Conservation (phyloP, 2,888 invertebrate species). For the Clanis bilineata region DNA sequence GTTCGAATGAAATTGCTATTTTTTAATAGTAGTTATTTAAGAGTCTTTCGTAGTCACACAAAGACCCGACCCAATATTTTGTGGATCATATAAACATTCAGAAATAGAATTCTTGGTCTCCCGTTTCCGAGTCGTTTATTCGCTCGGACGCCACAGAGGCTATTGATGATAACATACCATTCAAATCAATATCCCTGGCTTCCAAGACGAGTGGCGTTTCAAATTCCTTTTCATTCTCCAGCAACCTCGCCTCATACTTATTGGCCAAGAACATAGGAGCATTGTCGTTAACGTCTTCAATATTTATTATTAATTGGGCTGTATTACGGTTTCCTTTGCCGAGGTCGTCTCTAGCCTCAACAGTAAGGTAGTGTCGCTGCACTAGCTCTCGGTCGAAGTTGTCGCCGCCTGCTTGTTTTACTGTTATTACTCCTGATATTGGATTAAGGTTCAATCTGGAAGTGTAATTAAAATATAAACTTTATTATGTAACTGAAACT, state of each 20-base stretch:
- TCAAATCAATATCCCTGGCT: conserved; percentile 92
- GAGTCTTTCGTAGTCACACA: too few relatives aligned
- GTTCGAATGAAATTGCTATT: too few relatives aligned
- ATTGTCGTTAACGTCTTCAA: conserved; percentile 95
- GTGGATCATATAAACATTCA: too few relatives aligned
- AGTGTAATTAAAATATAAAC: conserved; percentile 13
- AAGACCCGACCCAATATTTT: too few relatives aligned
- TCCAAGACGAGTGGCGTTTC: conserved; percentile 89
- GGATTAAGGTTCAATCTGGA: conserved; percentile 90
- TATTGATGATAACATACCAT: conserved; percentile 79
- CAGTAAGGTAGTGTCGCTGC: conserved; percentile 91
- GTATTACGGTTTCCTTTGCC: conserved; percentile 91
- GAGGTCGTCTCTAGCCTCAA: conserved; percentile 94
- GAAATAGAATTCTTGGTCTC: too few relatives aligned
- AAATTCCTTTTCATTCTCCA: conserved; percentile 91
- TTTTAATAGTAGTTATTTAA: too few relatives aligned
- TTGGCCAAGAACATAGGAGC: conserved; percentile 91
- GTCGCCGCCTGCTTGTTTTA: conserved; percentile 87
- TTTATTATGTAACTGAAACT: too few relatives aligned
- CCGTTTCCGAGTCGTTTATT: too few relatives aligned
- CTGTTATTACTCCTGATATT: conserved; percentile 91
- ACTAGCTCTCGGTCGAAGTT: conserved; percentile 93
- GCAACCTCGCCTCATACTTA: conserved; percentile 90
- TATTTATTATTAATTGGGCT: conserved; percentile 90
- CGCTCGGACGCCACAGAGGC: conserved; percentile 35